Conservation (phyloP, 1,140 invertebrate genomes). For the Micrasema longulum region DNA sequence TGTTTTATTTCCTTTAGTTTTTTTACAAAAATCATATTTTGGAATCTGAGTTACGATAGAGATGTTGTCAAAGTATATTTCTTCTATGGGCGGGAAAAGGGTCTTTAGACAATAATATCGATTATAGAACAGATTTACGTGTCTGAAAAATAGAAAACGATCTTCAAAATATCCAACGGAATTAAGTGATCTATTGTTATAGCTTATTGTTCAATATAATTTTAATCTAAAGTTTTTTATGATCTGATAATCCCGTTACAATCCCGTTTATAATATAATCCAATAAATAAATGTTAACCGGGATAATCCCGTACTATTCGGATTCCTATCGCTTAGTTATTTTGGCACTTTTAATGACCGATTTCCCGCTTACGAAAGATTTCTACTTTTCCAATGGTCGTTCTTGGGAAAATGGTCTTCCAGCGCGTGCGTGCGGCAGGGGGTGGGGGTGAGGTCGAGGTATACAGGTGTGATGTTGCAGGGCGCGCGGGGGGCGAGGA, state of each 20-base stretch:
- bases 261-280: no score
- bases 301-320: no score
- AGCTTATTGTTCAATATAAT: no score
- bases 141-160: no score
- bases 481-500: constrained; percentile 32
- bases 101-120: no score
- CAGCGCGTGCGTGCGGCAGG: background rate
- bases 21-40: background rate
- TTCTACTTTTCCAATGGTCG: background rate
- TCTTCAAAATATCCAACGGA: no score
- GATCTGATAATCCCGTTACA: no score
- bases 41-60: background rate
- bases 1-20: background rate
- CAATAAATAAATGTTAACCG: no score
- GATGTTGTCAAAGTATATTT: background rate
- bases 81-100: no score
- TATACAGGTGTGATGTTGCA: constrained; percentile 36
- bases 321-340: background rate
- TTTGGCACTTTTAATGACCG: background rate
- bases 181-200: no score
- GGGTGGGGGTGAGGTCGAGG: background rate
- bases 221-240: no score
- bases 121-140: no score
- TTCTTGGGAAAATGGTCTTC: background rate
- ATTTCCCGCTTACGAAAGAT: background rate